Evolutionary conservation across 2,888 invertebrate genomes (phyloP), one percentile per base, ranked within the genome.

Genomic region (Aleiodes alternator): DNA sequence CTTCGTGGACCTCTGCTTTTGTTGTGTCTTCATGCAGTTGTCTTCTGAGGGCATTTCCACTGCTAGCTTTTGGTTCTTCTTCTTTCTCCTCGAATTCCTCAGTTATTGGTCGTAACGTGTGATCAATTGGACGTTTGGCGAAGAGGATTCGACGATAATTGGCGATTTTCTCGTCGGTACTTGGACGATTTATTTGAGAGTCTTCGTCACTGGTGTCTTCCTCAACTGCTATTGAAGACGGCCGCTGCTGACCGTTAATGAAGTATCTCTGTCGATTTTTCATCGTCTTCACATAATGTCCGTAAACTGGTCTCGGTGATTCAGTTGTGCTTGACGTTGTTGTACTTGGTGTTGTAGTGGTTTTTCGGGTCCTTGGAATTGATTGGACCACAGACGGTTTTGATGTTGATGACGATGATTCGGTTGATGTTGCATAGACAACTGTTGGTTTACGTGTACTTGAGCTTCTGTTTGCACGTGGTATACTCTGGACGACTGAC

Each of bases 11-110:
- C 77, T 91, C 91, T 0, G 91, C 90, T 61, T 90, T 90, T 0
- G 87, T 86, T 0, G 87, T 85, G n/a, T 92, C 93, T 70, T 92
- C 92, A 68, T 91, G 89, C 48, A 94, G 87, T 82, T 95, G 93
- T 55, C 94, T 90, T 73, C 94, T 90, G 31, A 94, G 87, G 0
- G 91, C 90, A 82, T 94, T 94, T 1, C 93, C 92, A 0, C 85
- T 87, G n/a, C 86, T 84, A 14, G 75, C 55, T 79, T 85, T 90
- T 8, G 85, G 84, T 29, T 90, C 90, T 72, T 90, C 90, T 2
- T 89, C 86, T 23, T 68, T 68, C 51, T 68, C 68, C 34, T 68
- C 68, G 14, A 68, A 68, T 31, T 68, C 87, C 83, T 90, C 84
- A 34, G 89, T 82, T 79, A 90, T 83, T 73, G 90, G 90, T 80